Evolutionary conservation across 2,888 invertebrate genomes (phyloP), one percentile per base, ranked within the genome.

Genomic region (Scaptomyza polygonia): DNA sequence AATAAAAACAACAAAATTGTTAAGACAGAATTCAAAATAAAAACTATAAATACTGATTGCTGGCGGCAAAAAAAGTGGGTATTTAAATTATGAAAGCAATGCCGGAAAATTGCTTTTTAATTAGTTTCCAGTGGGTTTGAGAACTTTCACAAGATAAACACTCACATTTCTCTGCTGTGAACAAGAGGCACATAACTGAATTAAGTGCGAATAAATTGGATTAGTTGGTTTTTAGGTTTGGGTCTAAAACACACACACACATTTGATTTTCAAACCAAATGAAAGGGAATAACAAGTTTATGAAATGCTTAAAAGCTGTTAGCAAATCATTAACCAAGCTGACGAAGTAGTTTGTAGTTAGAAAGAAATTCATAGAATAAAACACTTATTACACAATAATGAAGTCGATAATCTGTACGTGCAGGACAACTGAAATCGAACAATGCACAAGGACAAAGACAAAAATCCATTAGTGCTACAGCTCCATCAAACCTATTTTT

Each of bases 21-120:
- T 5, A 11, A 47, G 14, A 3, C 2, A n/a, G 6, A 34, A 36
- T 36, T 14, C 0, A 36, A 45, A 44, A 14, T 3, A 21, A n/a
- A 39, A 70, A 55, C 72, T 72, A 77, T 48, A 40, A 54, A 53
- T 51, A 43, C 8, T 18, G 8, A 40, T 18, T 18, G 16, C 11
- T 48, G n/a, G n/a, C 0, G 40, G 61, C 40, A 27, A 55, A 18
- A 18, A 9, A 55, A 44, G 12, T 44, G n/a, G 12, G 43, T 30
- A 30, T 61, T 43, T 21, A 58, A 58, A 63, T 59, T 64, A 71
- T 74, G 54, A 54, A 30, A 56, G 48, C 65, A 70, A 67, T 57
- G 25, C 59, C 39, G 40, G 53, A 52, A 70, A 83, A 87, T 67
- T 59, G 72, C 74, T 79, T 87, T 77, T 79, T 79, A 87, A 87